phyloP scores from a whole-genome alignment of 1,140 invertebrate species.

The Euwallacea similis region DNA sequence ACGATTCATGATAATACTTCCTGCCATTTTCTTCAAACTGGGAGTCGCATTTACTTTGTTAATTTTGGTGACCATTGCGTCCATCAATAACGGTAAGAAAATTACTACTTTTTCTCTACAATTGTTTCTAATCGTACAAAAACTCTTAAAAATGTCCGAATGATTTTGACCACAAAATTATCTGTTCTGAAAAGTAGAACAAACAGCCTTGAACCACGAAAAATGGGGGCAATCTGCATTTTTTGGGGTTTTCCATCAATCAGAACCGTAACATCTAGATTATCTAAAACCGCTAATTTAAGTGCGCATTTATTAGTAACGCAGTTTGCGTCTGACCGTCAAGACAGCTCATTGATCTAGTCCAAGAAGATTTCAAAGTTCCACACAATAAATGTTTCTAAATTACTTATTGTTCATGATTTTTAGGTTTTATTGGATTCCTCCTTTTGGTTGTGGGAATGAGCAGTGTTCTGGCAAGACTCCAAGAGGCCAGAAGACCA shows the following conservation, averaged over 20 bases:
- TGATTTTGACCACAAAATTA: too few relatives aligned
- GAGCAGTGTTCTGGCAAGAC: slow-evolving; percentile 49
- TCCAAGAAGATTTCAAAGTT: too few relatives aligned
- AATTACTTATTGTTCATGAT: too few relatives aligned
- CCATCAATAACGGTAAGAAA: slow-evolving; percentile 49
- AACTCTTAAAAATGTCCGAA: too few relatives aligned
- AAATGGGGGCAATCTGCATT: too few relatives aligned
- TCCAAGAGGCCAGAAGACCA: slow-evolving; percentile 46
- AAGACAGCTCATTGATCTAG: too few relatives aligned
- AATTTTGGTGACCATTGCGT: slow-evolving; percentile 48
- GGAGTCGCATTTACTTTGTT: slow-evolving; percentile 52
- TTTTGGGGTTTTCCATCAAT: background rate
- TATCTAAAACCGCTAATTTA: background rate
- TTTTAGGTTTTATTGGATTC: slow-evolving; percentile 48
- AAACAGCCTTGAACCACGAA: too few relatives aligned
- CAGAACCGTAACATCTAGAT: background rate
- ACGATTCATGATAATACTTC: slow-evolving; percentile 49
- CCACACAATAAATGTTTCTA: too few relatives aligned
- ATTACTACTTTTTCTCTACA: too few relatives aligned
- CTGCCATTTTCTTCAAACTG: slow-evolving; percentile 53
- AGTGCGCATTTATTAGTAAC: background rate
- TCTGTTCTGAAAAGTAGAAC: too few relatives aligned
- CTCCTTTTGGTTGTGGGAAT: slow-evolving; percentile 51
- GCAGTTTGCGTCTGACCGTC: background rate
- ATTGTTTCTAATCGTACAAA: too few relatives aligned